Evolutionary conservation across 1,140 invertebrate species (phyloP), one percentile per base, ranked within the genome.

Genomic region (Himalopsyche phryganea): DNA sequence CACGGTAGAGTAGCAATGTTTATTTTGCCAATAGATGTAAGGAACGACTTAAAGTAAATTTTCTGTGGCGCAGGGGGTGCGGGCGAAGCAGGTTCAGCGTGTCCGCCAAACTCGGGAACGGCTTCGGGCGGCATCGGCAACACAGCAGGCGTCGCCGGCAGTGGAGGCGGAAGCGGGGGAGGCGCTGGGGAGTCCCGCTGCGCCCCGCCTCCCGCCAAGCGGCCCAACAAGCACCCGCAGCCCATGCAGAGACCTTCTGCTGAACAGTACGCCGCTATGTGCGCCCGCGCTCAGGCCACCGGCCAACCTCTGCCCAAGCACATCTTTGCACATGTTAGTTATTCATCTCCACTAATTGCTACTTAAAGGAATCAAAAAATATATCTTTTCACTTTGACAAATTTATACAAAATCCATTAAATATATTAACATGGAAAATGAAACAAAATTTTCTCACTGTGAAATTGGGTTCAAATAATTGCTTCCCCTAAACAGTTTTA

Each of bases 171-270:
- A 0, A 47, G 5, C 9, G 47, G 14, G 2, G 54, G 18, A 6
- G 54, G 13, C 7, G 46, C 19, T 68, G 23, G 72, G 70, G 57
- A 50, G n/a, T 33, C 47, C 1, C 52, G 61, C 10, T 51, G 49
- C 35, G 69, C 76, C 57, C 80, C 80, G 66, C 86, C 79, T 62
- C 85, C 80, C 58, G 80, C 81, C 67, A 88, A 83, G 77, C 78
- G 82, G 65, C 83, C 79, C 68, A 87, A 78, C 70, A 86, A 81
- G 81, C 88, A 85, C 77, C 85, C 78, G 47, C 81, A 80, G 80
- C 85, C 81, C 67, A 83, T 84, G 66, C 80, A 82, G 76, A 77
- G 83, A 66, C 81, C 83, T 52, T 80, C 80, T 63, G 78, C 80
- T 64, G 84, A 85, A 68, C 83, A 84, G 71, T 85, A 81, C 75